Percentiles rank a stretch among this genome's conserved stretches.
Conservation (phyloP, 35 echinoderm and acorn worm species). For the Patiria miniata region DNA sequence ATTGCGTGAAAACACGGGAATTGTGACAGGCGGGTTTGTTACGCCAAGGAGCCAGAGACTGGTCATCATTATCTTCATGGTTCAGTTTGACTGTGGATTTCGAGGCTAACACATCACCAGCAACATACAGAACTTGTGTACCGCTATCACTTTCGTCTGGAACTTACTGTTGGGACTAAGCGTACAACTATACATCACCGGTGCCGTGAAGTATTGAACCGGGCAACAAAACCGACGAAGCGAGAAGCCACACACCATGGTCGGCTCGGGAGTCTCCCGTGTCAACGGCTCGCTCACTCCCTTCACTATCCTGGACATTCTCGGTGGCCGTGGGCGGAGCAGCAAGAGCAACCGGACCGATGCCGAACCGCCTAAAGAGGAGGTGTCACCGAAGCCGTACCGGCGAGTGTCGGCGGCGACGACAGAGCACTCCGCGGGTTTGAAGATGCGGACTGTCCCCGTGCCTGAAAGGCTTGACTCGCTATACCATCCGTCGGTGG, state of each 20-base stretch:
- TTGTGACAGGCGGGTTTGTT: too few species aligned
- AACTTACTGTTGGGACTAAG: too few species aligned
- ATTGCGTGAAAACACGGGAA: too few species aligned
- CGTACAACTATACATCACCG: too few species aligned
- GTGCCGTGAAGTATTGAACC: too few species aligned
- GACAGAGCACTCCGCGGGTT: neutral
- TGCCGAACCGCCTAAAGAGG: neutral
- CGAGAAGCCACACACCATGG: neutral
- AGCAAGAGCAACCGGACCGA: neutral
- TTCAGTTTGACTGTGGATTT: too few species aligned
- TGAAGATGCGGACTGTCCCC: conserved; percentile 26
- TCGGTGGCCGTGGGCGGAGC: conserved; percentile 12
- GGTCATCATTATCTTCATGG: too few species aligned
- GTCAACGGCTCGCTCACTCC: conserved; percentile 32
- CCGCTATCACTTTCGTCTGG: too few species aligned
- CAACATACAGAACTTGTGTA: too few species aligned
- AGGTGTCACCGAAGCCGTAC: neutral
- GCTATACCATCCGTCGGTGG: neutral
- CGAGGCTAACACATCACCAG: too few species aligned
- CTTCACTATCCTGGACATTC: conserved; percentile 58
- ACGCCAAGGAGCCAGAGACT: too few species aligned
- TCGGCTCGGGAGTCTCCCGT: conserved; percentile 13
- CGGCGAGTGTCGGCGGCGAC: neutral
- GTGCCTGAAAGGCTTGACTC: neutral
- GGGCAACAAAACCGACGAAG: neutral